Conservation (phyloP, 2,888 invertebrate genomes). For the Tetanocera ferruginea region DNA sequence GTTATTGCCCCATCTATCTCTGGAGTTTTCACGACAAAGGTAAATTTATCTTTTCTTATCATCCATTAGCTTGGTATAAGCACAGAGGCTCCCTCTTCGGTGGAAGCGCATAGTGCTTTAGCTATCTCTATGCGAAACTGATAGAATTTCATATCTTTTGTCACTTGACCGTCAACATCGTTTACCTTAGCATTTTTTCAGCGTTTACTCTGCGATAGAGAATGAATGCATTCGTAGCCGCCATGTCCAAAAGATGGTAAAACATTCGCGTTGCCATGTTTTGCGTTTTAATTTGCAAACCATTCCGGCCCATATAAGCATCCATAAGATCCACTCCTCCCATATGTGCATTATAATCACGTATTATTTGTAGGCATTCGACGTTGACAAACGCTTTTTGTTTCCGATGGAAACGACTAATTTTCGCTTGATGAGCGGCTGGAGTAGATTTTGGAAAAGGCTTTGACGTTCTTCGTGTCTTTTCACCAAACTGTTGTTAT, state of each 20-base stretch:
- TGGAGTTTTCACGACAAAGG: no score
- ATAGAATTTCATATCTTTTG: constrained; percentile 29
- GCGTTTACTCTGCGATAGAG: constrained; percentile 39
- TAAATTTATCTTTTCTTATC: no score
- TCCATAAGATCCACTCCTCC: constrained; percentile 56
- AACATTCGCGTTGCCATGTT: constrained; percentile 32
- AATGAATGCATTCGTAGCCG: constrained; percentile 48
- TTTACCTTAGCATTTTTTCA: constrained; percentile 10
- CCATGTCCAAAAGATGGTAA: constrained; percentile 46
- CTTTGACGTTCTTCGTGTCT: constrained; percentile 61
- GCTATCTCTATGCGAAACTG: constrained; percentile 23
- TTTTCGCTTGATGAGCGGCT: constrained; percentile 29
- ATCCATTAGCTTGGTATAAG: no score
- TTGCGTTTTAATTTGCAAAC: constrained; percentile 21
- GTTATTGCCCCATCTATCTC: no score
- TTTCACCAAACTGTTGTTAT: constrained; percentile 55
- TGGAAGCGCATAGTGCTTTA: not conserved
- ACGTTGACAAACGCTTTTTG: constrained; percentile 47
- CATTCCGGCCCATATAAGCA: constrained; percentile 46
- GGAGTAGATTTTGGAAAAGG: constrained; percentile 35
- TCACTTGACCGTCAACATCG: not conserved
- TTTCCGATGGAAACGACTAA: constrained; percentile 41
- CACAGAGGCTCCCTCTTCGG: no score
- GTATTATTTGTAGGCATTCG: constrained; percentile 49
- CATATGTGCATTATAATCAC: constrained; percentile 54